Conservation (phyloP, 2,888 invertebrate species). For the Ypsolopha scabrella region DNA sequence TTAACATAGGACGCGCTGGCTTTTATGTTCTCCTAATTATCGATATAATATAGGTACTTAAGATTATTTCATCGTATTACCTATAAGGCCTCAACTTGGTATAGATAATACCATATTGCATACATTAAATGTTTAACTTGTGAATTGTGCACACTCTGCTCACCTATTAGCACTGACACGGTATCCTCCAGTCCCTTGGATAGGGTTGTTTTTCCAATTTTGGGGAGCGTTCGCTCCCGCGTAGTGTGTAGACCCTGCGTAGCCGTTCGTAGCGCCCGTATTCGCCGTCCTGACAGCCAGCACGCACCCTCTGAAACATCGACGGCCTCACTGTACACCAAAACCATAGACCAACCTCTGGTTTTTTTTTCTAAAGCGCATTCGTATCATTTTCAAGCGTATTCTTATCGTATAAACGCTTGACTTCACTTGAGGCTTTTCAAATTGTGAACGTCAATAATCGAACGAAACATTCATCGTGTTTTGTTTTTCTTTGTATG, state of each 20-base stretch:
- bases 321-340: conserved; percentile 32
- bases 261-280: conserved; percentile 75
- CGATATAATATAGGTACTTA: too few relatives aligned
- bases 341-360: neutral
- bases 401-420: conserved; percentile 39
- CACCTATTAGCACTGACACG: conserved; percentile 75
- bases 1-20: too few relatives aligned
- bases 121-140: too few relatives aligned
- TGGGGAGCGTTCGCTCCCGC: conserved; percentile 60
- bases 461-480: conserved; percentile 47
- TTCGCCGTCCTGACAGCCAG: conserved; percentile 78
- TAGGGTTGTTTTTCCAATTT: conserved; percentile 60
- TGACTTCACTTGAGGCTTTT: conserved; percentile 37
- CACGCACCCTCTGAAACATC: conserved; percentile 74
- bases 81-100: too few relatives aligned
- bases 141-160: conserved; percentile 24
- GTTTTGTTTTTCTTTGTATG: conserved; percentile 13
- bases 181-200: conserved; percentile 68
- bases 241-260: conserved; percentile 58
- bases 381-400: conserved; percentile 8
- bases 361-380: neutral
- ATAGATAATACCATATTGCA: too few relatives aligned
- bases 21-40: too few relatives aligned
- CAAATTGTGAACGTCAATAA: conserved; percentile 40
- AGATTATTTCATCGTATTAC: too few relatives aligned